Evolutionary conservation across 2,797 vertebrate genomes (phyloP).

Genomic region (Cyprinodon diabolis): DNA sequence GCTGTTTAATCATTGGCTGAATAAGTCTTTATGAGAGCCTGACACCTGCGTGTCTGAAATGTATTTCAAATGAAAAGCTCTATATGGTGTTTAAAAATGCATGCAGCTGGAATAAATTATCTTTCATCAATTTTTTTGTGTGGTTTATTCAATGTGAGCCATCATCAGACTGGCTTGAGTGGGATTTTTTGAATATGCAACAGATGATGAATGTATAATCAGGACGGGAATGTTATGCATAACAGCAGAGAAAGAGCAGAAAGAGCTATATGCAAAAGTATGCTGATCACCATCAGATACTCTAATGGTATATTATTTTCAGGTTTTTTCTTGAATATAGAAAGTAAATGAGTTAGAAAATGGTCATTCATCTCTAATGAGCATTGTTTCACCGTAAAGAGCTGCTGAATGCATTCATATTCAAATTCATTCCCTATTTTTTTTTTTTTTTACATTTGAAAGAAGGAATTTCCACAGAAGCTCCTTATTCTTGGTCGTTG

Average conservation of each 20-base stretch:
- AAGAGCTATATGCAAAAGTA: conserved; percentile 28
- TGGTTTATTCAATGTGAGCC: conserved; percentile 63
- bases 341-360: conserved; percentile 24
- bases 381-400: conserved; percentile 32
- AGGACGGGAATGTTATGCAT: conserved; percentile 47
- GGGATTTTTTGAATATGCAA: conserved; percentile 72
- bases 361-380: conserved; percentile 54
- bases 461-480: conserved; percentile 34
- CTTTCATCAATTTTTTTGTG: conserved; percentile 57
- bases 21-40: not conserved
- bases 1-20: conserved; percentile 27
- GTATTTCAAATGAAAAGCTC: conserved; percentile 24
- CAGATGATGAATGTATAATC: conserved; percentile 74
- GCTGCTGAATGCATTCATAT: conserved; percentile 52
- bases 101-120: conserved; percentile 65
- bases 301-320: conserved; percentile 52
- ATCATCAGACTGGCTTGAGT: conserved; percentile 65
- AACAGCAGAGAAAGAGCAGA: conserved; percentile 44
- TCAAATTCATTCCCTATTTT: conserved; percentile 46
- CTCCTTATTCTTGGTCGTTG: conserved; percentile 55
- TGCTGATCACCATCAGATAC: conserved; percentile 29
- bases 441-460: conserved; percentile 57
- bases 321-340: conserved; percentile 36
- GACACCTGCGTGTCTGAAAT: conserved; percentile 27
- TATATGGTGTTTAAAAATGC: conserved; percentile 47